These are phyloP conservation scores for Cyanistes caeruleus DNA, from an alignment of 2,113 vertebrate species.

Conservation along the genomic window DNA sequence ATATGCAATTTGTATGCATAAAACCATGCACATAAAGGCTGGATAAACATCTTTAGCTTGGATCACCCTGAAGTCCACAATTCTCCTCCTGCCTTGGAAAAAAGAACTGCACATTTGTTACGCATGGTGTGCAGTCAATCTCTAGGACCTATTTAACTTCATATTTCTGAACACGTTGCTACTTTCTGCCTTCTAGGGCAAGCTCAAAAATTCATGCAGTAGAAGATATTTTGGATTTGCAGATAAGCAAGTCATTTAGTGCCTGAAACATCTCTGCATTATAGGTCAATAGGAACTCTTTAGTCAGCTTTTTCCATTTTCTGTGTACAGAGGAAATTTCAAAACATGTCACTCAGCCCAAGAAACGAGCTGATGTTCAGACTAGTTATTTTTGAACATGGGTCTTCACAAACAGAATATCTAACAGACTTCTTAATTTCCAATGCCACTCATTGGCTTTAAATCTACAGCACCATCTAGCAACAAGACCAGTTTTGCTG, in stretches of 20 bases:
- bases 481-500: neutral
- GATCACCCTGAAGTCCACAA: neutral
- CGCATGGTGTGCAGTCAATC: neutral
- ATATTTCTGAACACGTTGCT: neutral
- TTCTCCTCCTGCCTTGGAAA: neutral
- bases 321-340: constrained; percentile 41
- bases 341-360: constrained; percentile 60
- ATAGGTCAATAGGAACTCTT: constrained; percentile 48
- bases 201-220: neutral
- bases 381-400: constrained; percentile 41
- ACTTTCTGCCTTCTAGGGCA: neutral
- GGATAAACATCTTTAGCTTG: neutral
- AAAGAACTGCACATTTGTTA: neutral
- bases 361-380: constrained; percentile 58
- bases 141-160: neutral
- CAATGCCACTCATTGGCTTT: constrained; percentile 16
- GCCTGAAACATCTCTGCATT: constrained; percentile 5
- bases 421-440: constrained; percentile 43
- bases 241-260: neutral
- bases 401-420: constrained; percentile 47
- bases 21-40: neutral
- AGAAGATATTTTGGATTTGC: neutral
- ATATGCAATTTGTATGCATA: neutral
- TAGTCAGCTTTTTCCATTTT: constrained; percentile 54
- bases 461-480: neutral